Evolutionary conservation across 2,113 vertebrate species (phyloP).

Genomic region (Donacobius atricapilla): DNA sequence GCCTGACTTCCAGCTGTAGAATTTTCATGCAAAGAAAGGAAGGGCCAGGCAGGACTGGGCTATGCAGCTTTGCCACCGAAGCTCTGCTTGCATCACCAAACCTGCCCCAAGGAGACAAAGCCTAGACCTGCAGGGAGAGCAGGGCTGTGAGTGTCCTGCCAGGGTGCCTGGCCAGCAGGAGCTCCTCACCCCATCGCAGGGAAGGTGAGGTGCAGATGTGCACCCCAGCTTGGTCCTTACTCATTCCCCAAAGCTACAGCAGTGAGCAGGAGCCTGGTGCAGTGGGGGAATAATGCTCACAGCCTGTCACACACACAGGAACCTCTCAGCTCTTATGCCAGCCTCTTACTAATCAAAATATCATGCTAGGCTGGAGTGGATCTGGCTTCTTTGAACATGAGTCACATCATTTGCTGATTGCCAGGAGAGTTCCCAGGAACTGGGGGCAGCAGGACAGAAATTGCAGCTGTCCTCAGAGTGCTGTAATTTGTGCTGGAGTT

Average conservation of each 20-base stretch:
- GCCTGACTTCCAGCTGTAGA: neutral
- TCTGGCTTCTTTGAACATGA: conserved; percentile 17
- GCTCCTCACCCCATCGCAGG: accelerated
- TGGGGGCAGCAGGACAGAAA: conserved; percentile 37
- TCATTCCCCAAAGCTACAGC: neutral
- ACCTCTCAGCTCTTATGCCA: conserved; percentile 1
- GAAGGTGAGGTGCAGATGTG: neutral
- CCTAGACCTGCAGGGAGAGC: neutral
- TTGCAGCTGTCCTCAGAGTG: neutral
- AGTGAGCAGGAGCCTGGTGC: neutral
- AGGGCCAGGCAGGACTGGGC: neutral
- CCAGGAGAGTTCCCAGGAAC: conserved; percentile 52
- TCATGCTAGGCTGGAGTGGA: neutral
- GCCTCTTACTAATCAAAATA: conserved; percentile 24
- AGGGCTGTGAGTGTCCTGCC: neutral
- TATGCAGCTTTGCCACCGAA: neutral
- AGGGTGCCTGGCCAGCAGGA: neutral
- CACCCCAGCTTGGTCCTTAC: accelerated
- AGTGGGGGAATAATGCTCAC: accelerated
- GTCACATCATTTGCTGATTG: conserved; percentile 5
- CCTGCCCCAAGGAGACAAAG: neutral
- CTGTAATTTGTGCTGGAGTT: neutral
- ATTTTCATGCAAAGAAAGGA: accelerated
- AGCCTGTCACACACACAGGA: neutral
- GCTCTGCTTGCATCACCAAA: neutral